Evolutionary conservation across 92 coral and sea anemone genomes (phyloP).

Genomic region (Blastomussa wellsi): DNA sequence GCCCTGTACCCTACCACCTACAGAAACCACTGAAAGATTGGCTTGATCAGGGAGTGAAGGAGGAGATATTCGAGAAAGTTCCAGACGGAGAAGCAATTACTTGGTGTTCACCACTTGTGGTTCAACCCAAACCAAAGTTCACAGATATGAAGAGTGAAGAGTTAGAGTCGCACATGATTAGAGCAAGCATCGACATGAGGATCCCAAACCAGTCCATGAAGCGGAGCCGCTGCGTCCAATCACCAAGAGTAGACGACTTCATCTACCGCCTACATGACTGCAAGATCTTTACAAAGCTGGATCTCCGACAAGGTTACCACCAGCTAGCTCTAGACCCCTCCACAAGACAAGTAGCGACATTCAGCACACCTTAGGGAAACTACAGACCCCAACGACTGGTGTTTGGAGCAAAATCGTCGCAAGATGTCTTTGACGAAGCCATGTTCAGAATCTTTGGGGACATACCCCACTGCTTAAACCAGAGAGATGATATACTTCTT

Average conservation of each 20-base stretch:
- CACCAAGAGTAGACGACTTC: conserved; percentile 58
- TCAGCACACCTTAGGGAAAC: too few species aligned
- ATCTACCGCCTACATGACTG: conserved; percentile 51
- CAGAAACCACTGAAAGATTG: conserved; percentile 46
- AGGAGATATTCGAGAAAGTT: not conserved
- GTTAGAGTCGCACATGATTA: conserved; percentile 71
- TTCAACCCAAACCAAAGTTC: conserved; percentile 55
- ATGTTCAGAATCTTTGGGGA: too few species aligned
- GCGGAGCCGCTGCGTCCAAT: conserved; percentile 53
- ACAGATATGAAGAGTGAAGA: conserved; percentile 36
- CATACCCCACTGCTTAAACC: conserved; percentile 51
- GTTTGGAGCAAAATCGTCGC: too few species aligned
- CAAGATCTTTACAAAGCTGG: conserved; percentile 56
- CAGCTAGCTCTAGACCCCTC: conserved; percentile 49
- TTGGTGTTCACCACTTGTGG: conserved; percentile 72
- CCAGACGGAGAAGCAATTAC: conserved; percentile 1
- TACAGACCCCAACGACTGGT: too few species aligned
- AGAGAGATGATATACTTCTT: conserved; percentile 49
- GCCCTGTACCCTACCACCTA: conserved; percentile 42
- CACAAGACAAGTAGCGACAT: too few species aligned
- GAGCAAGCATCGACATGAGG: conserved; percentile 65
- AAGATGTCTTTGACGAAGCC: too few species aligned
- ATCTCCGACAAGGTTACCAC: conserved; percentile 58
- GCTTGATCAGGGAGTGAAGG: conserved; percentile 48
- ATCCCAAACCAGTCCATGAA: conserved; percentile 59